Conservation (phyloP, 1,140 invertebrate species). For the Leptinotarsa texana region DNA sequence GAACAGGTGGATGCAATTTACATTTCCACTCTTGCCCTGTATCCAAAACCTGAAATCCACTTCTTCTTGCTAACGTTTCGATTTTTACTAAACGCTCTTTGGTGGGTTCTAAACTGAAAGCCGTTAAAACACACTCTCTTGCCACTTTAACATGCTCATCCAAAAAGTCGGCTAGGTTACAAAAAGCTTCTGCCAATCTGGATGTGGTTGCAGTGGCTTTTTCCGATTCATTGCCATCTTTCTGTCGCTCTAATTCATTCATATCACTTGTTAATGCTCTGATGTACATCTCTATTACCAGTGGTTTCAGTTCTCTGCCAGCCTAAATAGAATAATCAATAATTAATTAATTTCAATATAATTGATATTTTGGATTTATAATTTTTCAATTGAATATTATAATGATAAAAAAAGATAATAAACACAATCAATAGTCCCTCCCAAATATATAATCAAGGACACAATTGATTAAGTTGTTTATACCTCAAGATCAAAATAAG, state of each 20-base stretch:
- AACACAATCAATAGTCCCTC: too few species aligned
- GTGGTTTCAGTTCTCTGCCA: conserved; percentile 63
- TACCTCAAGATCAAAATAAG: too few species aligned
- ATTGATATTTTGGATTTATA: not conserved
- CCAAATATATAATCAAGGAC: too few species aligned
- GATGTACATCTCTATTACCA: conserved; percentile 74
- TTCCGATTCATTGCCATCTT: conserved; percentile 60
- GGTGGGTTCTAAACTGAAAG: conserved; percentile 68
- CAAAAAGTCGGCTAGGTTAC: conserved; percentile 63
- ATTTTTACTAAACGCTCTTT: conserved; percentile 58
- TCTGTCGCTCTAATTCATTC: conserved; percentile 74
- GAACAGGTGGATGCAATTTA: conserved; percentile 46
- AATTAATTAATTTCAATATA: not conserved
- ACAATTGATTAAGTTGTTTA: too few species aligned
- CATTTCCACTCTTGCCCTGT: conserved; percentile 54
- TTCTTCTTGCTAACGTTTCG: conserved; percentile 60
- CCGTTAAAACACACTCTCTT: conserved; percentile 67
- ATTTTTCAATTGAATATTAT: too few species aligned
- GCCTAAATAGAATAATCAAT: conserved; percentile 57
- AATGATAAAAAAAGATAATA: too few species aligned
- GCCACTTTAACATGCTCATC: conserved; percentile 61
- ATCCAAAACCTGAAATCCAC: conserved; percentile 56
- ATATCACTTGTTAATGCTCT: conserved; percentile 74
- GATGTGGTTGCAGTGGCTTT: conserved; percentile 60
- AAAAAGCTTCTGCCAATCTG: conserved; percentile 62